phyloP scores from a whole-genome alignment of 1,140 invertebrate genomes.

The Sipha flava region DNA sequence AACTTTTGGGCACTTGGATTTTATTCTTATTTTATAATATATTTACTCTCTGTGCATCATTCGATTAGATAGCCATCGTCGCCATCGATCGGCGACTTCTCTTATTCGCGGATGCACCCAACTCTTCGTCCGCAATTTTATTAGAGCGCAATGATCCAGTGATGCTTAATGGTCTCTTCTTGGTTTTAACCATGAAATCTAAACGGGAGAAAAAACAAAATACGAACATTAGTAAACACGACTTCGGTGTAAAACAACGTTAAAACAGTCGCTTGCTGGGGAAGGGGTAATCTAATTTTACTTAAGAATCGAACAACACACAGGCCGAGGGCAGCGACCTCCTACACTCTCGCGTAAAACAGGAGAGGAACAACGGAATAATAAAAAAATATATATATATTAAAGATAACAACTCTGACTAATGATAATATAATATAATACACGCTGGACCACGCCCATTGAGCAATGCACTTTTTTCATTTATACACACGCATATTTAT shows the following conservation, averaged over 20 bases:
- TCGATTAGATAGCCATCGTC: not conserved
- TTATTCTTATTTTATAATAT: not conserved
- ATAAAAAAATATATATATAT: not conserved
- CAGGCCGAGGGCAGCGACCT: slow-evolving; percentile 1
- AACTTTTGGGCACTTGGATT: not conserved
- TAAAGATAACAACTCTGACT: not conserved
- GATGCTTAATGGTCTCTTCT: not conserved
- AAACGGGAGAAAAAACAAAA: not conserved
- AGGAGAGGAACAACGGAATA: not conserved
- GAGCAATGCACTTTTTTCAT: not conserved
- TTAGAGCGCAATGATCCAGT: not conserved
- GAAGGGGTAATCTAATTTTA: slow-evolving; percentile 7
- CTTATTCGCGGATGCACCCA: not conserved
- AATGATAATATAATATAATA: not conserved
- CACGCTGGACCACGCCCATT: slow-evolving; percentile 3
- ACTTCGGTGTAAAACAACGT: no score
- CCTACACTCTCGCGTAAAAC: not conserved
- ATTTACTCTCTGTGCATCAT: not conserved
- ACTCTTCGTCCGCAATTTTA: not conserved
- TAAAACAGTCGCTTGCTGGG: no score
- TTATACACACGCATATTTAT: not conserved
- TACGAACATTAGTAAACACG: not conserved
- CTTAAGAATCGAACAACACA: not conserved
- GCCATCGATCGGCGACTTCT: not conserved
- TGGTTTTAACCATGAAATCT: slow-evolving; percentile 24